Evolutionary conservation across 2,888 invertebrate species (phyloP).

Genomic region (Pemphredon lugubris): DNA sequence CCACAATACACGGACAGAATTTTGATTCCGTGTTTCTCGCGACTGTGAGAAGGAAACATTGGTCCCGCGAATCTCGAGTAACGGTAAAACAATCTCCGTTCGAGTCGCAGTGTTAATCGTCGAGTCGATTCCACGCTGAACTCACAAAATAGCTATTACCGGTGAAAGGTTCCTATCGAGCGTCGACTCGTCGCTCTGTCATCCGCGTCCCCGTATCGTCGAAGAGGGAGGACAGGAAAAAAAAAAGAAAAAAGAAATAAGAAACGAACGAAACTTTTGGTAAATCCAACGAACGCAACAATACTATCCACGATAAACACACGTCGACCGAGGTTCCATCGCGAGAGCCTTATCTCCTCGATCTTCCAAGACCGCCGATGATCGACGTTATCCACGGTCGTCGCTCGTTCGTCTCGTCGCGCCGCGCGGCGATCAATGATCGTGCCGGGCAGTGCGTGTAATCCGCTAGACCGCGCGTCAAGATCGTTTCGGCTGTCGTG

Average conservation of each 20-base stretch:
- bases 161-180: slow-evolving; percentile 11
- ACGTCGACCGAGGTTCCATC: slow-evolving; percentile 5
- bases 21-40: background rate
- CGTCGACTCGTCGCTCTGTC: background rate
- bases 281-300: background rate
- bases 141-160: background rate
- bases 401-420: slow-evolving; percentile 8
- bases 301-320: slow-evolving; percentile 24
- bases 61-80: no score
- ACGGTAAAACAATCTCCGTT: no score
- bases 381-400: slow-evolving; percentile 30
- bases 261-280: background rate
- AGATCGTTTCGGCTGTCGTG: slow-evolving; percentile 38
- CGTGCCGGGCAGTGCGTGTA: slow-evolving; percentile 39
- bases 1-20: no score
- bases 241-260: background rate
- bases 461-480: slow-evolving; percentile 32
- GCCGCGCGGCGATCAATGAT: slow-evolving; percentile 47
- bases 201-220: no score
- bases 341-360: slow-evolving; percentile 1
- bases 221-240: background rate
- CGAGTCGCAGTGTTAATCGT: no score
- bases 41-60: background rate
- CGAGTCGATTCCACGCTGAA: no score
- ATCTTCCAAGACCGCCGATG: slow-evolving; percentile 1